Conservation (phyloP, 2,888 invertebrate species). For the Oligia latruncula region DNA sequence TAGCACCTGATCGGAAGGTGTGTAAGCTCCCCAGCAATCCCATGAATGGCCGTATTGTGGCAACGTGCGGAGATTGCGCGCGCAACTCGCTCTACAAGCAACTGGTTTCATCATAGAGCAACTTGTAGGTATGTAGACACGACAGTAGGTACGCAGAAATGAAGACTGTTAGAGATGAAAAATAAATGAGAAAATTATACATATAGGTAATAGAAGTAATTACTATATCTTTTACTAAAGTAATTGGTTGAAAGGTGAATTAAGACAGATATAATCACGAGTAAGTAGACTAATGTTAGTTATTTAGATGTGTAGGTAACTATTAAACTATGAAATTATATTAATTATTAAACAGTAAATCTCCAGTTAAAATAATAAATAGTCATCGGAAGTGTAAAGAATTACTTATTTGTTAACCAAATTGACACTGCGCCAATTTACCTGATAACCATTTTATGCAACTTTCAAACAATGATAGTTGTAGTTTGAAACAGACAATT, state of each 20-base stretch:
- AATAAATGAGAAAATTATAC: neutral
- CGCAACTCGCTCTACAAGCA: conserved; percentile 67
- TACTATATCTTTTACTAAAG: neutral
- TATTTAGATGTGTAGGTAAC: neutral
- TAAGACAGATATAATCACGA: neutral
- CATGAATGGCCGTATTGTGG: conserved; percentile 62
- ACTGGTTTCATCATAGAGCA: conserved; percentile 71
- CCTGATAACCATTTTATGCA: neutral
- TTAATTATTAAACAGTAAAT: neutral
- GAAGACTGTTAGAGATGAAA: neutral
- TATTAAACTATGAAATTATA: neutral
- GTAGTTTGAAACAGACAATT: neutral
- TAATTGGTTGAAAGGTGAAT: neutral
- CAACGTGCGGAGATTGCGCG: conserved; percentile 67
- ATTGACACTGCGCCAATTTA: neutral
- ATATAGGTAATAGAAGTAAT: neutral
- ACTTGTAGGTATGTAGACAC: conserved; percentile 19
- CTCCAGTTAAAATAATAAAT: neutral
- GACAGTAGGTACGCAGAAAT: conserved; percentile 43
- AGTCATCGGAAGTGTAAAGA: neutral
- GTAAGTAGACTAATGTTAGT: neutral
- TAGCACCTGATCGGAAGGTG: conserved; percentile 15
- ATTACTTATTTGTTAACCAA: neutral
- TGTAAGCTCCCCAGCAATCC: conserved; percentile 32
- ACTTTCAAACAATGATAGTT: neutral